These are phyloP conservation scores for Eonycteris spelaea DNA, from an alignment of 2,113 vertebrate species.

Conservation along the genomic window DNA sequence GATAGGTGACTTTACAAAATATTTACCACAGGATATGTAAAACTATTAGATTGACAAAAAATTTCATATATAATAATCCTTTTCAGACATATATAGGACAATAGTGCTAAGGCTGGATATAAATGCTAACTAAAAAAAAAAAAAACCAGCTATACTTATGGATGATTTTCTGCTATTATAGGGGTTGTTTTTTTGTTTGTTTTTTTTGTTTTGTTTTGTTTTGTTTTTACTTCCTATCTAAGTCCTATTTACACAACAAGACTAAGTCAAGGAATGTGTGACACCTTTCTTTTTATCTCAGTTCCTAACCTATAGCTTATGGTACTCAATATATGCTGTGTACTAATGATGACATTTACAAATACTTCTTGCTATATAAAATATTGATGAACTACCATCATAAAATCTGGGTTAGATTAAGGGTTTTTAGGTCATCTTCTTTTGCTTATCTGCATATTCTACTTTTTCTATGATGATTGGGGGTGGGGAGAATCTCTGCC, in stretches of 20 bases:
- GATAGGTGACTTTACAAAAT: not conserved
- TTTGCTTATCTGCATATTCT: slow-evolving; percentile 10
- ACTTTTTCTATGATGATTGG: not conserved
- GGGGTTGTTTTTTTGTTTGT: too few species aligned
- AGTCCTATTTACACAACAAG: not conserved
- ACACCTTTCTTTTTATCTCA: not conserved
- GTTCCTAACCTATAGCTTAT: not conserved
- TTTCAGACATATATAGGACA: not conserved
- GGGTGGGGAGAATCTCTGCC: not conserved
- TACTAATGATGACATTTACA: not conserved
- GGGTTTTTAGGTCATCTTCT: not conserved
- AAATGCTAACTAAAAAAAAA: not conserved
- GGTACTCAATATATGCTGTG: not conserved
- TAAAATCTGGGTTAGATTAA: not conserved
- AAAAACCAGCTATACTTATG: not conserved
- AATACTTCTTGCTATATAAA: not conserved
- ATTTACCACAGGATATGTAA: not conserved
- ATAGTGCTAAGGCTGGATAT: not conserved
- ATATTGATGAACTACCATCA: not conserved
- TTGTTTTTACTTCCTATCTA: not conserved
- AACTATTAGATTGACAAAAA: not conserved
- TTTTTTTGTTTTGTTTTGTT: too few species aligned
- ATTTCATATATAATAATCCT: not conserved
- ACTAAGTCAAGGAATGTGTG: not conserved
- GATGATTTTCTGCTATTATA: not conserved